These are phyloP conservation scores for Hylomyscus alleni DNA, from an alignment of 2,797 vertebrate genomes.

Conservation along the genomic window DNA sequence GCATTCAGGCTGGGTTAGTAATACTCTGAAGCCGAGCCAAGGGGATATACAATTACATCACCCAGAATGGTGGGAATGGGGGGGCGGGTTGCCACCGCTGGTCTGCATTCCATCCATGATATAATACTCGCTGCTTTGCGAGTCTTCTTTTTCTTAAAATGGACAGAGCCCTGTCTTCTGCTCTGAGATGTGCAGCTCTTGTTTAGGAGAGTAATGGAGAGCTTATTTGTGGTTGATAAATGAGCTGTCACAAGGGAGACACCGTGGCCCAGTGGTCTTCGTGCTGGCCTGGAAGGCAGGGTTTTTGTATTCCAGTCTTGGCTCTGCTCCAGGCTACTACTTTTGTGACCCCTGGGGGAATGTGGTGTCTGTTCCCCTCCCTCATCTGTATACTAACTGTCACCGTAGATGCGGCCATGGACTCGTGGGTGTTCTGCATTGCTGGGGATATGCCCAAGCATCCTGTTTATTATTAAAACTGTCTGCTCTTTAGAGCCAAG, in stretches of 20 bases:
- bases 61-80: constrained; percentile 78
- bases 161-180: constrained; percentile 77
- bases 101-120: constrained; percentile 70
- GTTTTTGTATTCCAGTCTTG: constrained; percentile 25
- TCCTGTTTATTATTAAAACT: constrained; percentile 35
- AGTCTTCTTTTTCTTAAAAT: constrained; percentile 86
- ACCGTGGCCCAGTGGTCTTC: constrained; percentile 50
- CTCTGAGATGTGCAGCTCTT: constrained; percentile 56
- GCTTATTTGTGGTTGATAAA: constrained; percentile 75
- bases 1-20: constrained; percentile 60
- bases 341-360: background rate
- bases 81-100: constrained; percentile 55
- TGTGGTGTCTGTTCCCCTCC: background rate
- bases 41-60: constrained; percentile 71
- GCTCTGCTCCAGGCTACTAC: background rate
- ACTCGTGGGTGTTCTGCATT: background rate
- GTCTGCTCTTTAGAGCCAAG: background rate
- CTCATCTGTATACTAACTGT: background rate
- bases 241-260: constrained; percentile 65
- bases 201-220: constrained; percentile 70
- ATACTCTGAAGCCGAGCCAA: constrained; percentile 42
- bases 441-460: background rate
- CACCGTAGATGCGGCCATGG: background rate
- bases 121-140: constrained; percentile 49
- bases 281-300: constrained; percentile 49